A percentile compares a stretch with the other conserved stretches of the same genome.
Conservation (phyloP, 2,888 invertebrate genomes). For the Acleris sparsana region DNA sequence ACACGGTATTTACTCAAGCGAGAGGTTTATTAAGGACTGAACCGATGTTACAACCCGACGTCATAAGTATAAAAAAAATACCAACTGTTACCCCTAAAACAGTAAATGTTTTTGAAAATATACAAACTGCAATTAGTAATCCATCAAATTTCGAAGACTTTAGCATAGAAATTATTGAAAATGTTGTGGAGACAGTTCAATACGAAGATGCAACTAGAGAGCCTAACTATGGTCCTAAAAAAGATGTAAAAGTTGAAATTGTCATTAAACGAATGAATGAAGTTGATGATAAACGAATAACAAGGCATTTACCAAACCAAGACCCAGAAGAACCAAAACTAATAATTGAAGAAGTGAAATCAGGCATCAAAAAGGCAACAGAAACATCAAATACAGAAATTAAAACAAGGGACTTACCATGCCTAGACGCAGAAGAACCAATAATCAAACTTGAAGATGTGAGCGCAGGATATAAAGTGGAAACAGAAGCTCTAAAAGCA, state of each 20-base stretch:
- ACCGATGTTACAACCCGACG: slow-evolving; percentile 42
- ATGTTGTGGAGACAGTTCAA: background rate
- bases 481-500: background rate
- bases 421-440: slow-evolving; percentile 29
- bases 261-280: background rate
- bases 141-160: background rate
- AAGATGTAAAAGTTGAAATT: background rate
- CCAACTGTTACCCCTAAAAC: background rate
- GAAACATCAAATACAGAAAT: too few species aligned
- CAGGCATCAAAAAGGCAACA: background rate
- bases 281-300: slow-evolving; percentile 29
- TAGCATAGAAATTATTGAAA: background rate
- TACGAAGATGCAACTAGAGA: background rate
- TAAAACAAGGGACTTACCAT: background rate
- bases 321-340: too few species aligned
- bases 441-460: slow-evolving; percentile 13
- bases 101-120: background rate
- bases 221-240: background rate
- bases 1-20: slow-evolving; percentile 74
- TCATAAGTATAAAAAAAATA: slow-evolving; percentile 24
- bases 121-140: background rate
- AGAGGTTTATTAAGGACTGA: slow-evolving; percentile 65
- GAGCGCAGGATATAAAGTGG: slow-evolving; percentile 33
- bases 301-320: slow-evolving; percentile 25
- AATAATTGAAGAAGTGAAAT: slow-evolving; percentile 20